These are phyloP conservation scores for Ciconia maguari DNA, from an alignment of 2,113 vertebrate species.

Conservation along the genomic window DNA sequence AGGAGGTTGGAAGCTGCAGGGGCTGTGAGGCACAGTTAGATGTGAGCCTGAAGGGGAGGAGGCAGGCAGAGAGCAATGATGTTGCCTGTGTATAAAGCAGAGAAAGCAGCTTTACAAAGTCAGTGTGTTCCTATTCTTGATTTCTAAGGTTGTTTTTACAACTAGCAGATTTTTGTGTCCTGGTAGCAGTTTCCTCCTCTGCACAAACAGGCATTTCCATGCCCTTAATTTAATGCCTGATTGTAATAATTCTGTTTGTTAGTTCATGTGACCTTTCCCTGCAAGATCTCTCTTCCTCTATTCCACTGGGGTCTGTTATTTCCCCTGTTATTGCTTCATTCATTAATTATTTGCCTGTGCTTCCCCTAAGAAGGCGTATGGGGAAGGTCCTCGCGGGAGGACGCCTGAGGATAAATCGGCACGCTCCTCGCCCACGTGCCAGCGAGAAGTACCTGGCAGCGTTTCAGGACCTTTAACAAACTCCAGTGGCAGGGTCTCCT, in stretches of 20 bases:
- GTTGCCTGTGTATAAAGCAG: not conserved
- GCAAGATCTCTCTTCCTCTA: not conserved
- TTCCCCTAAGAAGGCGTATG: not conserved
- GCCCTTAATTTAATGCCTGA: not conserved
- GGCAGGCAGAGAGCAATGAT: not conserved
- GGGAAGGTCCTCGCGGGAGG: not conserved
- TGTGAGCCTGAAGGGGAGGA: not conserved
- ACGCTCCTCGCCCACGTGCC: not conserved
- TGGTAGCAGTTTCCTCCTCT: not conserved
- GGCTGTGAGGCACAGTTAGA: not conserved
- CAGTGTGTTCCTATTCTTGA: not conserved
- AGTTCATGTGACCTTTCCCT: not conserved
- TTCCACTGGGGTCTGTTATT: not conserved
- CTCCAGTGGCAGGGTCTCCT: not conserved
- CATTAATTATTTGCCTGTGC: not conserved
- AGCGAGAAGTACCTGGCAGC: not conserved
- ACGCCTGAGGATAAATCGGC: not conserved
- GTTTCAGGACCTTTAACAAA: slow-evolving; percentile 12
- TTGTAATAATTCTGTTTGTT: not conserved
- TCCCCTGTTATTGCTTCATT: not conserved
- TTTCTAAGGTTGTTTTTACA: not conserved
- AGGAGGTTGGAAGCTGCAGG: not conserved
- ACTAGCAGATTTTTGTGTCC: not conserved
- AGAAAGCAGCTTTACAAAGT: not conserved
- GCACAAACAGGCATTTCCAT: not conserved